Evolutionary conservation across 2,113 vertebrate species (phyloP).

Genomic region (Hippocampus barbouri): DNA sequence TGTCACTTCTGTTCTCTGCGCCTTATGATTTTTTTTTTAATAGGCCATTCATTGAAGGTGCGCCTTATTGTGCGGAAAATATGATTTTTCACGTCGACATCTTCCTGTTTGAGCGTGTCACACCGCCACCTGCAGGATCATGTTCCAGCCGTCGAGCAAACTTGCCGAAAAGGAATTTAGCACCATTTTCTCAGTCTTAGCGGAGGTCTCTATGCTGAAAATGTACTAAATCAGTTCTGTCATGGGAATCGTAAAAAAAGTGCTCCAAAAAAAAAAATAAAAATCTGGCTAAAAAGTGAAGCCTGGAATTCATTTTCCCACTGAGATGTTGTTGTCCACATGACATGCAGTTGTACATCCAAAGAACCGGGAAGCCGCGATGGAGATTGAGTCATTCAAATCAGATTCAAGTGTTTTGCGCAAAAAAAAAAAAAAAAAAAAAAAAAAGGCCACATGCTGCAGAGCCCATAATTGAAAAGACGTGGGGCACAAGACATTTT

Average conservation of each 20-base stretch:
- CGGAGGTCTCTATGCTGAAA: not conserved
- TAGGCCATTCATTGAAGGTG: too few species aligned
- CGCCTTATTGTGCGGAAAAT: too few species aligned
- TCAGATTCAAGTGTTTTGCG: not conserved
- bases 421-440: not conserved
- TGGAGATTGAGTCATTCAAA: slow-evolving; percentile 1
- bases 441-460: slow-evolving; percentile 1
- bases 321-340: slow-evolving; percentile 3
- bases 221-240: not conserved
- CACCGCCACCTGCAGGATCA: not conserved
- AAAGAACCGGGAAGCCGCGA: slow-evolving; percentile 7
- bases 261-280: not conserved
- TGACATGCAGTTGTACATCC: not conserved
- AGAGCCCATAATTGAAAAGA: not conserved
- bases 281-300: not conserved
- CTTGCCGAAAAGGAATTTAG: not conserved
- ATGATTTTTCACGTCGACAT: too few species aligned
- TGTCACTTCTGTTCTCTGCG: too few species aligned
- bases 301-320: slow-evolving; percentile 22
- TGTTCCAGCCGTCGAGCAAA: not conserved
- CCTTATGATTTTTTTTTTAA: too few species aligned
- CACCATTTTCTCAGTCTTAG: not conserved
- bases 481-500: not conserved
- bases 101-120: not conserved
- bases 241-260: not conserved